A percentile compares a stretch with the other conserved stretches of the same genome.
These are phyloP conservation scores for Lepus americanus DNA, from an alignment of 2,113 vertebrate genomes.

Conservation along the genomic window DNA sequence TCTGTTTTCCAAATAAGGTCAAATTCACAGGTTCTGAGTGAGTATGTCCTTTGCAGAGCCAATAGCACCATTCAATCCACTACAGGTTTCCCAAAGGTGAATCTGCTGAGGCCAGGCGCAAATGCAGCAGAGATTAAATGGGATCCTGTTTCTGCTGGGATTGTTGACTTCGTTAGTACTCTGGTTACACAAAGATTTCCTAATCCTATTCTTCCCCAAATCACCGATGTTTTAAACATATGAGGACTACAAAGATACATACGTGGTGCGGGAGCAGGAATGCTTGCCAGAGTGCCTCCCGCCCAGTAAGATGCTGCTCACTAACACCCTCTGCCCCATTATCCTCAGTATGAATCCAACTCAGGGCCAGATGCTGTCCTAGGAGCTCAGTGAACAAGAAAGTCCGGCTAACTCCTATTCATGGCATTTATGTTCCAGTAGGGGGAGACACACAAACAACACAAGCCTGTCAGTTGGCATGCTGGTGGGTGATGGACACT, in stretches of 20 bases:
- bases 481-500: neutral
- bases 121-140: neutral
- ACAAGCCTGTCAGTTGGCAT: neutral
- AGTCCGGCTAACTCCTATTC: neutral
- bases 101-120: neutral
- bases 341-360: neutral
- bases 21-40: neutral
- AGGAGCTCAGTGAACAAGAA: neutral
- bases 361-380: neutral
- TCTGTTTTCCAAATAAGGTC: neutral
- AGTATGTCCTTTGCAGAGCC: neutral
- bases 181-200: neutral
- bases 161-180: neutral
- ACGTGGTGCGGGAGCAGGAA: neutral
- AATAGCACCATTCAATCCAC: neutral
- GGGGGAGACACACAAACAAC: conserved; percentile 54
- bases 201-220: neutral
- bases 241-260: neutral
- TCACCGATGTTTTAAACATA: neutral
- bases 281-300: neutral
- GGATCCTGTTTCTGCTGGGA: neutral
- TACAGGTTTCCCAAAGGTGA: neutral
- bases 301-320: neutral
- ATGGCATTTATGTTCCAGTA: conserved; percentile 43
- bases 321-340: neutral